Conservation (phyloP, 2,113 vertebrate species). For the Aphelocoma coerulescens region DNA sequence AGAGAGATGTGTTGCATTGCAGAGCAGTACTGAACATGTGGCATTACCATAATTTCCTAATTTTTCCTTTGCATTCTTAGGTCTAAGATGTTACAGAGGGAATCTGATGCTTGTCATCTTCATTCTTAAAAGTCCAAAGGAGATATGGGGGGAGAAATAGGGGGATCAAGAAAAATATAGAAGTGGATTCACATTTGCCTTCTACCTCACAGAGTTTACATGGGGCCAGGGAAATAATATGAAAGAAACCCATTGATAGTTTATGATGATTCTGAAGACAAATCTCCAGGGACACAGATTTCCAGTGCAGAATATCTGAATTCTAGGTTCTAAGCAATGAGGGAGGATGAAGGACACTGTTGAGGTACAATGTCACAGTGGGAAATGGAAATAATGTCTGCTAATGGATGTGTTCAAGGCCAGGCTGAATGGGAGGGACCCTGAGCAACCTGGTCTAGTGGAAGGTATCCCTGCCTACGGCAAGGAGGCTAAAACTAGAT, state of each 20-base stretch:
- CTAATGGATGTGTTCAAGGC: background rate
- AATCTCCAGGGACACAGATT: background rate
- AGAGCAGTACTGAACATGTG: background rate
- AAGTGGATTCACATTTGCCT: background rate
- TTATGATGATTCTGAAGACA: background rate
- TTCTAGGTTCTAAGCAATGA: background rate
- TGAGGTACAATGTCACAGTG: rapidly evolving
- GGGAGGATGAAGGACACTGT: background rate
- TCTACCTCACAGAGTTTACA: background rate
- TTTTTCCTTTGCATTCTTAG: background rate
- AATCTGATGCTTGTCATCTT: background rate
- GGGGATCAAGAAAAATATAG: background rate
- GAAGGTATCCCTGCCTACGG: background rate
- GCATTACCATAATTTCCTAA: background rate
- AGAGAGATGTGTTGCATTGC: background rate
- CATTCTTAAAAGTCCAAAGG: background rate
- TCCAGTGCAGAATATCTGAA: background rate
- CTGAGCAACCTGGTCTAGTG: background rate
- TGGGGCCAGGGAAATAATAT: background rate
- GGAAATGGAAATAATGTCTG: background rate
- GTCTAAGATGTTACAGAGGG: background rate
- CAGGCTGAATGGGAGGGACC: background rate
- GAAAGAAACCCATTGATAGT: background rate
- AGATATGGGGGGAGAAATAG: rapidly evolving
- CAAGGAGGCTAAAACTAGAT: background rate